Evolutionary conservation across 2,888 invertebrate genomes (phyloP).

Genomic region (Protonemura montana): DNA sequence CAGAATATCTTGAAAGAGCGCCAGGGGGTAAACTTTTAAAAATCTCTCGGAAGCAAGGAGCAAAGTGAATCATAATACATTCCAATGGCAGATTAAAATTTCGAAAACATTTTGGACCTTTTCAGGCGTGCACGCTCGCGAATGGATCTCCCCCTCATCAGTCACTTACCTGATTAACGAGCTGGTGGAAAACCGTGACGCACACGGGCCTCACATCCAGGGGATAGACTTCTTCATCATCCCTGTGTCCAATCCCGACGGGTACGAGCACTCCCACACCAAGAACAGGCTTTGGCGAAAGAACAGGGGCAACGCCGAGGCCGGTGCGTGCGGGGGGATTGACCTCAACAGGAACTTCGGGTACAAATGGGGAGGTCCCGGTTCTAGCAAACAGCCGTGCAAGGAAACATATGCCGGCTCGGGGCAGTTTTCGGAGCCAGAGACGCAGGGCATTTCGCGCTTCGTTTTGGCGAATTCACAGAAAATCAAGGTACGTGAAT

Average conservation of each 20-base stretch:
- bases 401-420: slow-evolving; percentile 82
- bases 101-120: too few relatives aligned
- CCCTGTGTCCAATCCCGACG: slow-evolving; percentile 83
- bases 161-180: slow-evolving; percentile 79
- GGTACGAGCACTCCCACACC: slow-evolving; percentile 84
- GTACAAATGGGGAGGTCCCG: slow-evolving; percentile 85
- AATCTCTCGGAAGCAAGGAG: too few relatives aligned
- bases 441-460: slow-evolving; percentile 72
- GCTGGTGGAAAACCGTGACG: slow-evolving; percentile 73
- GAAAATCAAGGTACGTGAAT: slow-evolving; percentile 55
- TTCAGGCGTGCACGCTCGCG: slow-evolving; percentile 82
- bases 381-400: slow-evolving; percentile 84
- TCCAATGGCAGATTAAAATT: too few relatives aligned
- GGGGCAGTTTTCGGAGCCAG: slow-evolving; percentile 85
- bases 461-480: slow-evolving; percentile 58
- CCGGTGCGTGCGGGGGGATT: slow-evolving; percentile 69
- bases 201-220: slow-evolving; percentile 63
- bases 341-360: slow-evolving; percentile 90
- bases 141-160: slow-evolving; percentile 86
- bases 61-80: too few relatives aligned
- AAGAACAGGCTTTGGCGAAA: slow-evolving; percentile 79
- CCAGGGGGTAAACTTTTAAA: too few relatives aligned
- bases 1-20: too few relatives aligned
- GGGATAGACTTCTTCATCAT: slow-evolving; percentile 73
- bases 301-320: slow-evolving; percentile 63